Base-by-base conservation (phyloP, 2,888 invertebrate species). In the Oscheius sp. region DNA sequence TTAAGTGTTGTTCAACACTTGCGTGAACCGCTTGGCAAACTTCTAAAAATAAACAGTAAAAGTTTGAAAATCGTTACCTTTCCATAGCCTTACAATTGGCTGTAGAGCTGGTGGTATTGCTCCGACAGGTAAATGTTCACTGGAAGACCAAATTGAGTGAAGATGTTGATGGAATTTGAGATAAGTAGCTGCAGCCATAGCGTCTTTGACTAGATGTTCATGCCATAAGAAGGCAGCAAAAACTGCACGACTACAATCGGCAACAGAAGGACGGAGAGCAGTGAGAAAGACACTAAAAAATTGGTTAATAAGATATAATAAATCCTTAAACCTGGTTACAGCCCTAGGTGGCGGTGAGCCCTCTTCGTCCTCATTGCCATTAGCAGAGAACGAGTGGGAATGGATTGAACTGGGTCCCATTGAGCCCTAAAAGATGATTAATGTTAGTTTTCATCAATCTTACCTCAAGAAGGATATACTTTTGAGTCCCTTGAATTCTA, bases 141-240 rank as follows among this genome's bases (percentile, higher is more conserved):
- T 70, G 20, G 62, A 62, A 6, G 62, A 45, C 62, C 62, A 49
- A 32, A 59, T 59, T 14, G 44, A 72, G 45, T 78, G 77, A 9
- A 87, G 82, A 70, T 87, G 86, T 45, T 87, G 87, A 74, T 88
- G 87, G 74, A 96, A 96, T 87, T 95, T 95, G 8, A 97, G 89
- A 86, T 94, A 97, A 0, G 95, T 94, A 0, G 96, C 94, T 86
- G 95, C 95, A 0, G 96, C 95, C 91, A 97, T 96, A 5, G 96
- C 95, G 87, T 97, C 96, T 86, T 95, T 95, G 0, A 96, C 95
- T 51, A 96, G 91, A 14, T 95, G 93, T 88, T 96, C 95, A 86
- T 97, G 96, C 95, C 96, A 97, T 1, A 97, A 88, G 81, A 96
- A 91, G 0, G 96, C 94, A 0, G 96, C 95, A 87, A 97, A 97